Conservation (phyloP, 2,888 invertebrate genomes). For the Dexiosoma caninum region DNA sequence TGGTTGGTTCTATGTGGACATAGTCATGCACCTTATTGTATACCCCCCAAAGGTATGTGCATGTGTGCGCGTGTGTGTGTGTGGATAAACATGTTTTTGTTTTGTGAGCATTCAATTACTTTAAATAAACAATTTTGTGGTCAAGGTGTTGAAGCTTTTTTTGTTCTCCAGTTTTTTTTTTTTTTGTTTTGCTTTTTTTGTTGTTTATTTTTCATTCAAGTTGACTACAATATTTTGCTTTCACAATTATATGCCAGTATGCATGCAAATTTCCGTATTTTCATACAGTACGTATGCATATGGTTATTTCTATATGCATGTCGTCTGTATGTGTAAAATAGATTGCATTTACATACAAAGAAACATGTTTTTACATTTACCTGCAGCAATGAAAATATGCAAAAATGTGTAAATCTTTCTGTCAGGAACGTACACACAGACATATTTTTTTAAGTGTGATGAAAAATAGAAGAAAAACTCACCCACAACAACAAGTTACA, state of each 20-base stretch:
- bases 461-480: too few species aligned
- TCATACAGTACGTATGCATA: not conserved
- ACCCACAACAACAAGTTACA: too few species aligned
- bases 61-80: not conserved
- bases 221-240: not conserved
- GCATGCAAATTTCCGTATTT: not conserved
- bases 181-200: too few species aligned
- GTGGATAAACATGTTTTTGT: not conserved
- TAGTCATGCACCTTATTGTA: too few species aligned
- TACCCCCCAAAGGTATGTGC: too few species aligned
- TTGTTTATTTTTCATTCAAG: not conserved
- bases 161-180: not conserved
- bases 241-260: not conserved
- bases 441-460: not conserved
- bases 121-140: constrained; percentile 46
- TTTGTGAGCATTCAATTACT: constrained; percentile 32
- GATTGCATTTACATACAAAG: not conserved
- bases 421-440: not conserved
- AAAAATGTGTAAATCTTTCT: not conserved
- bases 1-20: too few species aligned
- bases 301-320: not conserved
- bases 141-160: constrained; percentile 39
- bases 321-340: too few species aligned
- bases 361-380: not conserved
- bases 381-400: not conserved